Base-by-base conservation (phyloP, 2,797 vertebrate species). In the Chaunax sp. region DNA sequence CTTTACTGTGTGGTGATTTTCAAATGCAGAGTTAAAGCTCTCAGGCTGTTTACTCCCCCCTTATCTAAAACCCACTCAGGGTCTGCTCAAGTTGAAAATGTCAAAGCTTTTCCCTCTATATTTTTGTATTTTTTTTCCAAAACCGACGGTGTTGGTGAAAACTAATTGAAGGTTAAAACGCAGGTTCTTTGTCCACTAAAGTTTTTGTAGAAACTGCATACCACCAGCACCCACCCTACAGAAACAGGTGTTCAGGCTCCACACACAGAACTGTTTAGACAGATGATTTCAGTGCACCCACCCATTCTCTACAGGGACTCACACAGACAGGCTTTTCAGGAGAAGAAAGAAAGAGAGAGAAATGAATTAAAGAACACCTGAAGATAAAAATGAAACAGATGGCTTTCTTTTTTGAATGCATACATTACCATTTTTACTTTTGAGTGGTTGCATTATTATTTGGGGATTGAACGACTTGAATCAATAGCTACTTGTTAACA, bases 211-310 rank as follows among this genome's bases (percentile, higher is more conserved):
- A 60, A 72, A 79, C 60, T 64, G 49, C 62, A 64, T 56, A 57
- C 72, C 56, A 52, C 51, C 62, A 72, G 50, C 43, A 78, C 12
- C 52, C 61, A 72, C 71, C 74, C 49, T 18, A 26, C 40, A 72
- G 60, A 82, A 88, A 90, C 90, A 91, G 89, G 85, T 91, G 90
- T 72, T 74, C 59, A 40, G 66, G 40, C 79, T 78, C 58, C 65
- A 68, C 75, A 82, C 64, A 72, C 59, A 66, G 53, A 72, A n/a
- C 75, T 89, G 84, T 89, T 90, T 88, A 74, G 78, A 89, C 86
- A 87, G 82, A 79, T 84, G 84, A 86, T 71, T 62, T 76, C 65
- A 75, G 40, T n/a, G 57, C 68, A 44, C 58, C 79, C 66, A 38
- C 40, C 75, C 71, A 67, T 65, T 66, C 50, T 70, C 60, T 50